Evolutionary conservation across 2,797 vertebrate genomes (phyloP), one percentile per base, ranked within the genome.

Genomic region (Todus mexicanus): DNA sequence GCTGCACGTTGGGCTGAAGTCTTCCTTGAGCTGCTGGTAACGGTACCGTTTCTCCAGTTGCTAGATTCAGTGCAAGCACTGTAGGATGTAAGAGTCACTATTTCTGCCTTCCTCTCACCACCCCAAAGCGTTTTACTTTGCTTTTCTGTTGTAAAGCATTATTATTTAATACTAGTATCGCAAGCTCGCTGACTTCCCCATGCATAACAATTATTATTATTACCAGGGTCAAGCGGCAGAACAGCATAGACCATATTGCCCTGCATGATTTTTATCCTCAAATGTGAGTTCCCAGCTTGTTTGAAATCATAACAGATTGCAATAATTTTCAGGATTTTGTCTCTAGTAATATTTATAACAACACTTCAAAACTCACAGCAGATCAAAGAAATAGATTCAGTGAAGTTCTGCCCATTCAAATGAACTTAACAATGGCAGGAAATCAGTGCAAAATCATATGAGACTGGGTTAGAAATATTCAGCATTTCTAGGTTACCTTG

Each of bases 1-100:
- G 66, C n/a, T 76, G 48, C 31, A 35, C 3, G 0, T 14, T 10
- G 38, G 37, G 64, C 27, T 64, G 69, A 69, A 66, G 6, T 29
- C 56, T 87, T 61, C 26, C 26, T 4, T 0, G 2, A 3, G 5
- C 38, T 50, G 26, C 6, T 5, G 2, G 10, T 18, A 47, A 20
- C 2, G 3, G 29, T 87, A 42, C 40, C 19, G 15, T 78, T 71
- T 73, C 21, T 53, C 18, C 21, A 11, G 23, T 1, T 54, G 18
- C 37, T 38, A 33, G 25, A 35, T 53, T 87, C 7, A 2, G 31
- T 43, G 21, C 37, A 51, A 91, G 69, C 11, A 23, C 40, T 42
- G 15, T 15, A 35, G 59, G 31, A 54, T 42, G 5, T 22, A 33
- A 45, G 11, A 79, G 15, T 12, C 11, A 18, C 37, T 61, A 11